Evolutionary conservation across 92 coral and sea anemone species (phyloP).

Genomic region (Palythoa grandis): DNA sequence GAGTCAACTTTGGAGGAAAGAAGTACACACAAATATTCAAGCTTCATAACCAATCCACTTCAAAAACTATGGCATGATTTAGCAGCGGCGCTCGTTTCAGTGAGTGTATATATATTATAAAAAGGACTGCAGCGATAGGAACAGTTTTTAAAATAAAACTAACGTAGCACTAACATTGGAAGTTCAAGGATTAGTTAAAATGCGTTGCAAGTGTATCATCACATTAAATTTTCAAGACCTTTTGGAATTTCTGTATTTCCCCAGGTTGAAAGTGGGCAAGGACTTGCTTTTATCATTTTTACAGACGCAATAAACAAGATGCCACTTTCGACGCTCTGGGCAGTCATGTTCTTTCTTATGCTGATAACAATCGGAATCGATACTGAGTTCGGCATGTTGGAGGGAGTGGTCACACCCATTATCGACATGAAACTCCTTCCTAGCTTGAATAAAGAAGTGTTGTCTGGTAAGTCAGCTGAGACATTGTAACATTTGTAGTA

Average conservation of each 20-base stretch:
- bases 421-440: conserved; percentile 89
- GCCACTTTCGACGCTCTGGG: conserved; percentile 90
- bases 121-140: too few relatives aligned
- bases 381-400: conserved; percentile 98
- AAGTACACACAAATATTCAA: too few relatives aligned
- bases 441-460: conserved; percentile 79
- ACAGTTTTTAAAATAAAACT: too few relatives aligned
- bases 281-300: conserved; percentile 91
- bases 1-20: too few relatives aligned
- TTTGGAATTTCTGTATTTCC: background rate
- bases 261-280: conserved; percentile 83
- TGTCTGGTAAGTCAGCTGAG: conserved; percentile 72
- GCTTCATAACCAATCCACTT: too few relatives aligned
- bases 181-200: too few relatives aligned
- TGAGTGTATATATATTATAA: too few relatives aligned
- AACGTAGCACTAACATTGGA: too few relatives aligned
- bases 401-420: conserved; percentile 97
- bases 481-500: too few relatives aligned
- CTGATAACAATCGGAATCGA: conserved; percentile 88
- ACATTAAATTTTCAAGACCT: background rate
- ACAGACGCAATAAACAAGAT: conserved; percentile 95
- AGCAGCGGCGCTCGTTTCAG: too few relatives aligned
- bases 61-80: too few relatives aligned
- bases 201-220: too few relatives aligned
- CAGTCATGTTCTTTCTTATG: conserved; percentile 97